Evolutionary conservation across 2,113 vertebrate species (phyloP), one percentile per base, ranked within the genome.

Genomic region (Forbesichthys agassizii): DNA sequence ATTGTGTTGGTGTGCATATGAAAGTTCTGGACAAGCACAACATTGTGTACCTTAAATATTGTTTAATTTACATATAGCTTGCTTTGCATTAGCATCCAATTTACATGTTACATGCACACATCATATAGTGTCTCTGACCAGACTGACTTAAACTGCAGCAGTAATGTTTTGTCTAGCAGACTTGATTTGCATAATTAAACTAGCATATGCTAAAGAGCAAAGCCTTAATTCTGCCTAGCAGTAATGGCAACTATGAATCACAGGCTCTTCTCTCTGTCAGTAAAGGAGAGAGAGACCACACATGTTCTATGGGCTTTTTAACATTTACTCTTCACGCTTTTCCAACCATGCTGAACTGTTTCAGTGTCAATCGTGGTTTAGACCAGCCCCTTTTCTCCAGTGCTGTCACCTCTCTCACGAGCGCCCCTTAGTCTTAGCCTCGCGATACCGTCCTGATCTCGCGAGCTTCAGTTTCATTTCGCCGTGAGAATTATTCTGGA

Each of bases 171-270:
- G 66, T 75, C 82, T 83, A 54, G 74, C 73, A 78, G 71, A 61
- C 9, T 57, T 71, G 56, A 89, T 88, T 88, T 88, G 80, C 85
- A 86, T 90, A 87, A 89, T 92, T 91, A 88, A 84, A 87, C 84
- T 73, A 73, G 82, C 83, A 88, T 85, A 86, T 89, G 88, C 78
- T 87, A 89, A 90, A 89, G 84, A 89, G 82, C 82, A 73, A 71
- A 46, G 70, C 75, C 77, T 88, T 85, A 85, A 89, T 88, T 88
- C 79, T 73, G 84, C 82, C 79, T 79, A 68, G 67, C 79, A 82
- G 83, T 77, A 84, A 87, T 73, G 48, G 74, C 12, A 20, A 68
- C 58, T 36, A 81, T 87, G 79, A 86, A 85, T 85, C 79, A 80
- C 13, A 2, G 52, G 66, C 72, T 66, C 52, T 59, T 14, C 71